Base-by-base conservation (phyloP, 2,797 vertebrate genomes). In the Sibirionetta formosa region DNA sequence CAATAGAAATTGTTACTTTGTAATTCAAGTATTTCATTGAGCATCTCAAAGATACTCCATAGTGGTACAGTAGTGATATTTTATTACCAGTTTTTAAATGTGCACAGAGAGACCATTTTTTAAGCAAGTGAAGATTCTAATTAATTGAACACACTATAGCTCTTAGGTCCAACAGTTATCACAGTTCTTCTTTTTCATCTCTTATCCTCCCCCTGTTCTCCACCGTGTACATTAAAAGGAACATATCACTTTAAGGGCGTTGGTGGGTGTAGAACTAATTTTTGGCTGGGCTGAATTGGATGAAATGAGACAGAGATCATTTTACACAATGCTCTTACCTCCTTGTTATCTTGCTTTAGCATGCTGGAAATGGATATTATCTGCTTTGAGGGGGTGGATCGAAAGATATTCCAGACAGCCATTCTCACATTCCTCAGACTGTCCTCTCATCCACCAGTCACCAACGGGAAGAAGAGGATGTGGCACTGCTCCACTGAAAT, bases 1-100 rank as follows among this genome's bases (percentile, higher is more conserved):
- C 97, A 97, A 96, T 96, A 90, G 96, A 96, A 96, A 95, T 81
- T 89, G 96, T 96, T 95, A 95, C 97, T 97, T 95, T 95, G 94
- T 96, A 93, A 94, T 90, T 90, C 90, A 90, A 94, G 95, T 81
- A 96, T 96, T 97, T 97, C 68, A 80, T 38, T 77, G 88, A 96
- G 93, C n/a, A 42, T 85, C 94, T 96, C 86, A 76, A 91, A 95
- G 91, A 96, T 72, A 82, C 91, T 96, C 93, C 73, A 33, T 88
- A 86, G 84, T 69, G 87, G 88, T 93, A 91, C 92, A 69, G 68
- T 58, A 63, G 53, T 94, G 94, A 73, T 81, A 73, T 95, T 94
- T 97, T 96, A 90, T 90, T 86, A 85, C 75, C 23, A 60, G 78
- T 72, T 96, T 97, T 96, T 92, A 93, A 96, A 94, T 70, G 75